Base-by-base conservation (phyloP, 1,140 invertebrate species). In the Fopius arisanus region DNA sequence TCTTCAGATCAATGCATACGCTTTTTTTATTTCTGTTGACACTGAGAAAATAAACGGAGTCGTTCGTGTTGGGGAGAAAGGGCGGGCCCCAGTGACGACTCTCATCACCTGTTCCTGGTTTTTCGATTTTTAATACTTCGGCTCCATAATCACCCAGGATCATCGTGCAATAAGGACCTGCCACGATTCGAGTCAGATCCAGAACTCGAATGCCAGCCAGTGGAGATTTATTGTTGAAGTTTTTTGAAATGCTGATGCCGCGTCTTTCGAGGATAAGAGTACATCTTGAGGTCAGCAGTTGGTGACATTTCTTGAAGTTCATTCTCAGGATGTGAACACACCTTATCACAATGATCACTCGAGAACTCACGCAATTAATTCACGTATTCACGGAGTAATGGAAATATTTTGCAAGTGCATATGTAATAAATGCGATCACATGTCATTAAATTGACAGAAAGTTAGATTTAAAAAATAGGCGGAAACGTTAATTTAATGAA, bases 21-120 rank as follows among this genome's bases (percentile, higher is more conserved):
- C 97, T 98, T 84, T 96, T 96, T 86, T 99, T 99, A 84, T 98
- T 99, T 75, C 98, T 92, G 88, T 99, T 99, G 0, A 96, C 89
- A 31, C 93, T 90, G 4, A 95, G 81, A 86, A 97, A 99, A 82
- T 99, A 99, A 70, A 92, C 93, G 23, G 94, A 92, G 79, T 97
- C 93, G 19, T 88, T 84, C 23, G 92, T 92, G 10, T 90, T 90
- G 21, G 90, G 83, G 48, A 96, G 86, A 84, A 96, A 97, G 0
- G 98, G 98, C 3, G 97, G 97, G 0, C 96, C 96, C 96, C 97
- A 99, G 65, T 92, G 92, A 48, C 98, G 89, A 0, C 95, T 92
- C 78, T 99, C 97, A 88, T 99, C 97, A 1, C 97, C 97, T n/a
- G 82, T 86, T 4, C 90, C 91, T 54, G 92, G 93, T 78, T 91